Evolutionary conservation across 2,797 vertebrate species (phyloP), one percentile per base, ranked within the genome.

Genomic region (Sebastes elongatus): DNA sequence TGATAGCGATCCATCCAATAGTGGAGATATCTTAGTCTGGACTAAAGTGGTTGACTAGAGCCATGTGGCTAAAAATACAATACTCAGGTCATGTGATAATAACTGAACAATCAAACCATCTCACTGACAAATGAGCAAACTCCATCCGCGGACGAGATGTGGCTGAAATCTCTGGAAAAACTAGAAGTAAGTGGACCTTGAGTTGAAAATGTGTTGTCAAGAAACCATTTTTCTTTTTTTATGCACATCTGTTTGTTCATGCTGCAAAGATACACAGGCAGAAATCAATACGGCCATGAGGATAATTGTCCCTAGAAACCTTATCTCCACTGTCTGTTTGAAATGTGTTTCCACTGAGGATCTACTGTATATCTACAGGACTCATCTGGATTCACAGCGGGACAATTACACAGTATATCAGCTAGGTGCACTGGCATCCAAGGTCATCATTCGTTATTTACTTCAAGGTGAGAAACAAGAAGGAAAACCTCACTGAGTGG

Each of bases 381-480:
- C 42, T 78, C 52, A 85, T 92, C 79, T 75, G 76, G 76, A 79
- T 61, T 76, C 59, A 65, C 42, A 46, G 61, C 2, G 53, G 53
- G 66, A 33, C 52, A 23, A 49, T 23, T 0, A 27, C 11, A 57
- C 60, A 32, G 62, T 61, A 35, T 73, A 64, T 77, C 67, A 70
- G 65, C 65, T 49, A 23, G 23, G 14, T 52, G n/a, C 49, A 32
- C 55, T 6, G 71, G n/a, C 55, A 66, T 60, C 30, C 57, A 52
- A 74, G 79, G 70, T 82, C 64, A 69, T 69, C 55, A 10, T 57
- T 78, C 76, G 56, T 78, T 62, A 74, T 77, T 76, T 64, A 6
- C 27, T 60, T 81, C 73, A 88, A 87, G 81, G 80, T 86, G 67
- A 86, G 49, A 79, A 60, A 62, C 20, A 52, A 65, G 42, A 74